Evolutionary conservation across 2,888 invertebrate species (phyloP), one percentile per base, ranked within the genome.

Genomic region (Unio pictorum): DNA sequence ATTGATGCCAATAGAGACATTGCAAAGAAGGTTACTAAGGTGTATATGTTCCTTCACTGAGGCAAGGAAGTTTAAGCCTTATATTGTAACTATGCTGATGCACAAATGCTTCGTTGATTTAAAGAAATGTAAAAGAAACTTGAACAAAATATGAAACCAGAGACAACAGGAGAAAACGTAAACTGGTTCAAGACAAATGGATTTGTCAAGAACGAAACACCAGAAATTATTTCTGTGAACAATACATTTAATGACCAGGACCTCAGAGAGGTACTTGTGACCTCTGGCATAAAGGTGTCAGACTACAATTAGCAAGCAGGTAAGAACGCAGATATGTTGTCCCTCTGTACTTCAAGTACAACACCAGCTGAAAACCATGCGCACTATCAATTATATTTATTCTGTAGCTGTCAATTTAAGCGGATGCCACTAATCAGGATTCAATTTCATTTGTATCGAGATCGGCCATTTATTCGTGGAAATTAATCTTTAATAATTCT

Each of bases 261-360:
- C 26, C 55, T 64, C 55, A 64, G 55, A 18, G 55, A 34, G 55
- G 17, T 64, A 30, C 28, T 26, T 26, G 28, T 64, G 45, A 55
- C 55, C 55, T 45, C 3, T 15, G 55, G 55, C 8, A 55, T 55
- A 45, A 55, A 30, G 30, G 30, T 64, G 15, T 34, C 8, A 55
- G 55, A 56, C 54, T 55, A 26, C 55, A 64, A 45, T 26, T 64
- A 34, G 3, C 54, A 55, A 64, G 55, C 64, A 28, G 55, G 18
- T 55, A 30, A 64, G 55, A 64, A 55, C 55, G 56, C 54, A 55
- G 7, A 64, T 55, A 55, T 55, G 56, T 64, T 55, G 4, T 23
- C 26, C 56, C 11, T 55, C 15, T 55, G 30, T 23, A 6, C 54
- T 20, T 55, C 55, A 20, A 0, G 64, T 3, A 64, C 64, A 55